These are phyloP conservation scores for Strongylocentrotus purpuratus DNA, from an alignment of 35 echinoderm and acorn worm species.

Conservation along the genomic window DNA sequence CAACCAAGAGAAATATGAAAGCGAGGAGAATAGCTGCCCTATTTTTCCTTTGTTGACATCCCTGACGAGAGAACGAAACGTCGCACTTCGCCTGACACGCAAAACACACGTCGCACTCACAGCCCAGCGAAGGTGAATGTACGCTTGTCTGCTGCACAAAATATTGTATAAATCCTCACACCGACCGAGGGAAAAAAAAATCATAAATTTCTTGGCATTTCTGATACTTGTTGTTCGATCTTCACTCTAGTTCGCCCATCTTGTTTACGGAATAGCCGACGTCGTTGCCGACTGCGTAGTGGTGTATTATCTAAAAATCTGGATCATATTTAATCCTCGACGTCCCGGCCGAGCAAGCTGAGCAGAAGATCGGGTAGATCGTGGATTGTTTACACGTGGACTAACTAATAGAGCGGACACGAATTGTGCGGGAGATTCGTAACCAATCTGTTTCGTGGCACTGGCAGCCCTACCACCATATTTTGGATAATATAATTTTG, in stretches of 20 bases:
- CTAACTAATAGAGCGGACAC: not conserved
- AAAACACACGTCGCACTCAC: not conserved
- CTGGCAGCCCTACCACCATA: not conserved
- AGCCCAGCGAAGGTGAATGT: not conserved
- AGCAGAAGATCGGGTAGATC: not conserved
- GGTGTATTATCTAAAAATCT: not conserved
- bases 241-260: not conserved
- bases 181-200: not conserved
- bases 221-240: not conserved
- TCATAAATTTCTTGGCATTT: not conserved
- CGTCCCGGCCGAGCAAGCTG: no score
- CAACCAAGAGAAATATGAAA: no score
- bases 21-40: slow-evolving; percentile 3
- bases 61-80: not conserved
- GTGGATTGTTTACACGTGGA: not conserved
- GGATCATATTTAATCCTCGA: not conserved
- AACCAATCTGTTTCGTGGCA: no score
- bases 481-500: not conserved
- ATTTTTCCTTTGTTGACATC: slow-evolving; percentile 30
- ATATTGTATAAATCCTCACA: not conserved
- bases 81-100: not conserved
- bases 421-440: not conserved
- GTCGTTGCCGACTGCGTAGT: not conserved
- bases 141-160: not conserved
- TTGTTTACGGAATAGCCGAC: not conserved